Conservation (phyloP, 2,888 invertebrate genomes). For the Trachelus troglodyta region DNA sequence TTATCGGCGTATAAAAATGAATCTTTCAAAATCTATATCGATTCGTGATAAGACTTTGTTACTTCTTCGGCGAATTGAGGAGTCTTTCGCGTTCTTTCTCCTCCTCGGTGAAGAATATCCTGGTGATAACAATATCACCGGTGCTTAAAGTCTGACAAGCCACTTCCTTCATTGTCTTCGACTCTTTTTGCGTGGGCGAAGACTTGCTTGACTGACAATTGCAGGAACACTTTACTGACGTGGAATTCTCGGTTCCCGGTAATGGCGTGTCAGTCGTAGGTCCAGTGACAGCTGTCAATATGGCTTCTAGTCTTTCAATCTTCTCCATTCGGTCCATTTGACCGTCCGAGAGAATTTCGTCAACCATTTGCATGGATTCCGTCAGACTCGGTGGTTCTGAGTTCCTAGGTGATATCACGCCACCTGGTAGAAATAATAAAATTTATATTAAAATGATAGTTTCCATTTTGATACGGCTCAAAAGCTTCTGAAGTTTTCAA, state of each 20-base stretch:
- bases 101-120: constrained; percentile 76
- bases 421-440: constrained; percentile 44
- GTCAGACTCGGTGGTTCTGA: constrained; percentile 85
- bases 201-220: constrained; percentile 68
- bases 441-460: background rate
- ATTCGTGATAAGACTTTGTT: background rate
- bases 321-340: constrained; percentile 87
- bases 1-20: background rate
- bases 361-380: constrained; percentile 91
- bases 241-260: constrained; percentile 70
- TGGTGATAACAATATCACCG: constrained; percentile 91
- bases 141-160: constrained; percentile 90
- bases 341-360: constrained; percentile 84
- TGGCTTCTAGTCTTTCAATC: constrained; percentile 88
- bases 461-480: background rate
- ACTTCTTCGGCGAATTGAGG: constrained; percentile 69
- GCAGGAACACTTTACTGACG: constrained; percentile 70
- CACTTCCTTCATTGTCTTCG: constrained; percentile 64
- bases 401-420: constrained; percentile 79
- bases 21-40: background rate
- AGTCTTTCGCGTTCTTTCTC: constrained; percentile 71
- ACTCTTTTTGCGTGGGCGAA: constrained; percentile 66
- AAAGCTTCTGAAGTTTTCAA: background rate
- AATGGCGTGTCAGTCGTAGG: constrained; percentile 73
- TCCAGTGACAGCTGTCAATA: constrained; percentile 82